Evolutionary conservation across 2,888 invertebrate genomes (phyloP), one percentile per base, ranked within the genome.

Genomic region (Cerceris rybyensis): DNA sequence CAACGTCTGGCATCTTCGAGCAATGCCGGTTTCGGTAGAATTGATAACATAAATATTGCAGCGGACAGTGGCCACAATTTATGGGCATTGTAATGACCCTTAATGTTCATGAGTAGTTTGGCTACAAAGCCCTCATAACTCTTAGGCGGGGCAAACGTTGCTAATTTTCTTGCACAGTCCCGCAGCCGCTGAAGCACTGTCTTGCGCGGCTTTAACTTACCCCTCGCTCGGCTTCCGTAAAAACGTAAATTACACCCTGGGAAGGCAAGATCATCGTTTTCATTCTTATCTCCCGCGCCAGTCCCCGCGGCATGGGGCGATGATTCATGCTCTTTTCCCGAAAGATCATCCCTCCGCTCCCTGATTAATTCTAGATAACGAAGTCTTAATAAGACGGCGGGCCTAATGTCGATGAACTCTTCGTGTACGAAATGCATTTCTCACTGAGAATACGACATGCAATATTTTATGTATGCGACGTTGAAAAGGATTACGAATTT

Each of bases 61-160:
- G 87, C 87, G 87, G 90, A 90, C 89, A 88, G 85, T 90, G 86
- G 85, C 85, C 87, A 77, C 83, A 88, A 92, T 92, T 92, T 91
- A 91, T 89, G 84, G 89, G 82, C 89, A 90, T 90, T 91, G 90
- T 91, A 91, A 91, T 90, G 91, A 91, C 88, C 91, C 91, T 91
- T 91, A 91, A 91, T 91, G 91, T 91, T 91, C 90, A 87, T 88
- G 88, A 91, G 90, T 89, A 90, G 90, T 91, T 90, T 88, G 89
- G 88, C 87, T 88, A 85, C 86, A 87, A 87, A 89, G 89, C 88
- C 84, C 89, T 86, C 88, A 84, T 90, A 90, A 90, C 87, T 90
- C 88, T 88, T 86, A 83, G 78, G 79, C 78, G 78, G 61, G 78
- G 84, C 84, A 85, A 88, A 88, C 82, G 85, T 87, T 86, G 81